A percentile compares a stretch with the other conserved stretches of the same genome.
Evolutionary conservation across 2,888 invertebrate species (phyloP).

Genomic region (Ectemnius cavifrons): DNA sequence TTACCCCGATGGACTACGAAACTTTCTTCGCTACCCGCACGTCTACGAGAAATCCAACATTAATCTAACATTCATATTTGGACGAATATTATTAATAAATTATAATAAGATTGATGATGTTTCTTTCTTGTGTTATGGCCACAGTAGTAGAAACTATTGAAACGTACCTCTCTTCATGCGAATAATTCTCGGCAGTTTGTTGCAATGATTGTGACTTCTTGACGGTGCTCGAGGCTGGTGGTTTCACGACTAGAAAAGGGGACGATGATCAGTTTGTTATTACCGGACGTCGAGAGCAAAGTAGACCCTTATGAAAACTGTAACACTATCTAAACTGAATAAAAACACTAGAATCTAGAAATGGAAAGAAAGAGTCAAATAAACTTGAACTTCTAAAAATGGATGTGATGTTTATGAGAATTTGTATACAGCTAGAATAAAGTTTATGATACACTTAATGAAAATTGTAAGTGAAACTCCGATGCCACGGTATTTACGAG

Average conservation of each 20-base stretch:
- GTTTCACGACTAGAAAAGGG: constrained; percentile 76
- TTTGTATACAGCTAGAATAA: neutral
- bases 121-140: neutral
- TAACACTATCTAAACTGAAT: constrained; percentile 22
- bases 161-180: constrained; percentile 74
- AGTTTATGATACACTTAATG: constrained; percentile 20
- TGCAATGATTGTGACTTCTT: constrained; percentile 77
- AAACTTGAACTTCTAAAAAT: too few relatives aligned
- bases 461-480: constrained; percentile 9
- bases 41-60: constrained; percentile 53
- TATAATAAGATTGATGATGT: too few relatives aligned
- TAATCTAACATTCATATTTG: neutral
- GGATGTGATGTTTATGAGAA: too few relatives aligned
- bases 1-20: constrained; percentile 91
- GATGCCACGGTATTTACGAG: constrained; percentile 6
- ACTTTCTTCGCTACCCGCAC: constrained; percentile 81
- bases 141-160: neutral
- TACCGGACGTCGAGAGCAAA: neutral
- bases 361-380: too few relatives aligned
- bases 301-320: constrained; percentile 5
- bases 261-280: constrained; percentile 33
- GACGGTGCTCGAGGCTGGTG: constrained; percentile 70
- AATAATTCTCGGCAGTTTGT: constrained; percentile 74
- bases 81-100: too few relatives aligned
- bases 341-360: too few relatives aligned